These are phyloP conservation scores for Xanthorhoe spadicearia DNA, from an alignment of 2,888 invertebrate genomes.

Conservation along the genomic window DNA sequence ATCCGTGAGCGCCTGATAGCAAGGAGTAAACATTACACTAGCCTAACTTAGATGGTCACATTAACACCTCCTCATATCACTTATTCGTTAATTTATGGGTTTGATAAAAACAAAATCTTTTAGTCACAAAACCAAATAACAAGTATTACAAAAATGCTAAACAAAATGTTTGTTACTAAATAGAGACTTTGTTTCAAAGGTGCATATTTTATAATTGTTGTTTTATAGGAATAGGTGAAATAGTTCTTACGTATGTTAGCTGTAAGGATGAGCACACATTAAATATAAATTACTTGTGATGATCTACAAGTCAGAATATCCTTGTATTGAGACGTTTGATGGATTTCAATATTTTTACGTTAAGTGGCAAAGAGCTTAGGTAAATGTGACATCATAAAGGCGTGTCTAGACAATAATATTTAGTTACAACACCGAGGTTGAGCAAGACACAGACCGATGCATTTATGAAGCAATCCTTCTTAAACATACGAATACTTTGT, in stretches of 20 bases:
- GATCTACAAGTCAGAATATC: neutral
- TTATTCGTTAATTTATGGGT: constrained; percentile 23
- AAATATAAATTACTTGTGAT: neutral
- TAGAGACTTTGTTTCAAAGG: too few species aligned
- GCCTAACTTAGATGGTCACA: constrained; percentile 35
- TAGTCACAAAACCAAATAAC: too few species aligned
- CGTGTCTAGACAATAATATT: constrained; percentile 59
- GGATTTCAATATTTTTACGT: constrained; percentile 30
- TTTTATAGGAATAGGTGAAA: too few species aligned
- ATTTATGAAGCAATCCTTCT: constrained; percentile 48
- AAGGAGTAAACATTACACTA: constrained; percentile 48
- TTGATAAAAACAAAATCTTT: neutral
- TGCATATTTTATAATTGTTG: neutral
- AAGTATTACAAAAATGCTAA: too few species aligned
- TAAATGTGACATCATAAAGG: constrained; percentile 51
- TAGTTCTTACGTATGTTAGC: neutral
- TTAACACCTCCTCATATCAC: constrained; percentile 48
- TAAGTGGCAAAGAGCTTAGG: constrained; percentile 40
- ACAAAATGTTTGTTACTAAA: too few species aligned
- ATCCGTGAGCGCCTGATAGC: constrained; percentile 39
- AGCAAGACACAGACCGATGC: constrained; percentile 53
- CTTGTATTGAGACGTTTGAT: constrained; percentile 4
- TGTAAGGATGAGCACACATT: neutral
- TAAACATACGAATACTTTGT: neutral
- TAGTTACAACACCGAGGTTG: constrained; percentile 52